Percentiles rank a stretch among this genome's conserved stretches.
These are phyloP conservation scores for Azorinus chamasolen DNA, from an alignment of 2,888 invertebrate genomes.

Conservation along the genomic window DNA sequence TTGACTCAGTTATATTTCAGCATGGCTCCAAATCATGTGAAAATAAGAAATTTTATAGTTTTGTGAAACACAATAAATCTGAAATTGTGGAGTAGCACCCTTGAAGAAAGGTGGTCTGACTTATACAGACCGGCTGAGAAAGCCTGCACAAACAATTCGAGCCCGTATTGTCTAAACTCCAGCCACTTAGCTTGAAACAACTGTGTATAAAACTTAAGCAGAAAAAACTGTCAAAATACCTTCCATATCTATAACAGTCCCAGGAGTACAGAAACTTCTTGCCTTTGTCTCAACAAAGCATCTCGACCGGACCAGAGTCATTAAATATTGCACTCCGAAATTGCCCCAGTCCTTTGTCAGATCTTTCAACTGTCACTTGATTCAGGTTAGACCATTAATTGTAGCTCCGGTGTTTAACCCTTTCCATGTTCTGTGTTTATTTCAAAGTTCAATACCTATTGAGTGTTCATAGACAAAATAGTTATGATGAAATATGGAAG, in stretches of 20 bases:
- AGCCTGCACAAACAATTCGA: conserved; percentile 9
- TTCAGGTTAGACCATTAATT: conserved; percentile 24
- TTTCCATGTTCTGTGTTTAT: no score
- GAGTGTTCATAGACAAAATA: no score
- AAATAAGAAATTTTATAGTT: conserved; percentile 31
- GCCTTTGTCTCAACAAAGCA: conserved; percentile 24
- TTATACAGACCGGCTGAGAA: conserved; percentile 5
- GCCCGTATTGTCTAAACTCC: conserved; percentile 5
- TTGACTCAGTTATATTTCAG: conserved; percentile 17
- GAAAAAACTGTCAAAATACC: neutral
- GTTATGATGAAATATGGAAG: no score
- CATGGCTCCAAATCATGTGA: conserved; percentile 12
- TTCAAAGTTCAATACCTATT: no score
- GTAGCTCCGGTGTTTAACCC: conserved; percentile 25
- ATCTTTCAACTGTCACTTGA: conserved; percentile 29
- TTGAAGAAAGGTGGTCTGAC: conserved; percentile 13
- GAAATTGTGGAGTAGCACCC: conserved; percentile 24
- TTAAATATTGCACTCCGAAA: conserved; percentile 31
- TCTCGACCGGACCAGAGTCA: conserved; percentile 29
- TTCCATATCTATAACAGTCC: conserved; percentile 5
- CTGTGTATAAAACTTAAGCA: neutral
- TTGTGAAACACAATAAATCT: conserved; percentile 32
- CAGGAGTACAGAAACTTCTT: conserved; percentile 28
- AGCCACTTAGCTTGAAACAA: conserved; percentile 7
- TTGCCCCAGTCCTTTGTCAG: conserved; percentile 24